A percentile compares a stretch with the other conserved stretches of the same genome.
Evolutionary conservation across 2,888 invertebrate genomes (phyloP).

Genomic region (Drosophila paracracens): DNA sequence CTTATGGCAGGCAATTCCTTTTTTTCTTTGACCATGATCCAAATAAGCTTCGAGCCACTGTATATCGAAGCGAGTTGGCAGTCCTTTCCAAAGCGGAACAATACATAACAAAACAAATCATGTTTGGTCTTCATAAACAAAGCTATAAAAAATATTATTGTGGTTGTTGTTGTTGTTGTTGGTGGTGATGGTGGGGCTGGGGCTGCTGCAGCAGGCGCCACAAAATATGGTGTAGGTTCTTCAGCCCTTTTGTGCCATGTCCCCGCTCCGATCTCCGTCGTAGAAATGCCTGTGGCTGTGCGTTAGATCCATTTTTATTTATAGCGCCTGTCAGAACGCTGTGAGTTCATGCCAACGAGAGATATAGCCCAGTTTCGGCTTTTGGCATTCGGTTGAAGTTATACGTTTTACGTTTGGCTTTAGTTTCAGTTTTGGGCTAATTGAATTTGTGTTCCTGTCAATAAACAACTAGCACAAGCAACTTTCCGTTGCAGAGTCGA

Average conservation of each 20-base stretch:
- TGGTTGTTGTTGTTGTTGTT: slow-evolving; percentile 24
- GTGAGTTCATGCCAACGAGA: slow-evolving; percentile 3
- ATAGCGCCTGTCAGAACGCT: slow-evolving; percentile 41
- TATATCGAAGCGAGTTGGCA: slow-evolving; percentile 32
- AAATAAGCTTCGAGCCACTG: too few species aligned
- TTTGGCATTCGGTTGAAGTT: slow-evolving; percentile 7
- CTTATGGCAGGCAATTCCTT: too few species aligned
- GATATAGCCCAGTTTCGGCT: slow-evolving; percentile 25
- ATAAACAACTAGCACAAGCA: slow-evolving; percentile 44
- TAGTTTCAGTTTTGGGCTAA: slow-evolving; percentile 55
- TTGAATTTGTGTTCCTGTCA: slow-evolving; percentile 73
- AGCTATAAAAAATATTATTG: slow-evolving; percentile 66
- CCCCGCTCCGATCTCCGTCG: background rate
- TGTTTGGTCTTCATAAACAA: slow-evolving; percentile 67
- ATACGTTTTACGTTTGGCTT: slow-evolving; percentile 25
- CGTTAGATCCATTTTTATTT: slow-evolving; percentile 68
- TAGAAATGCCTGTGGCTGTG: slow-evolving; percentile 52
- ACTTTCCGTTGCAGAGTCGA: background rate
- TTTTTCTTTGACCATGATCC: too few species aligned
- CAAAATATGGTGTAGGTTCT: slow-evolving; percentile 49
- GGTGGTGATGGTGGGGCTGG: background rate
- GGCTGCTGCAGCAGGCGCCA: slow-evolving; percentile 64
- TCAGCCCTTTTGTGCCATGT: slow-evolving; percentile 7
- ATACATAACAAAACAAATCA: slow-evolving; percentile 22
- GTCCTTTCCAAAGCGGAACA: slow-evolving; percentile 8